Evolutionary conservation across 2,797 vertebrate genomes (phyloP).

Genomic region (Okamejei kenojei): DNA sequence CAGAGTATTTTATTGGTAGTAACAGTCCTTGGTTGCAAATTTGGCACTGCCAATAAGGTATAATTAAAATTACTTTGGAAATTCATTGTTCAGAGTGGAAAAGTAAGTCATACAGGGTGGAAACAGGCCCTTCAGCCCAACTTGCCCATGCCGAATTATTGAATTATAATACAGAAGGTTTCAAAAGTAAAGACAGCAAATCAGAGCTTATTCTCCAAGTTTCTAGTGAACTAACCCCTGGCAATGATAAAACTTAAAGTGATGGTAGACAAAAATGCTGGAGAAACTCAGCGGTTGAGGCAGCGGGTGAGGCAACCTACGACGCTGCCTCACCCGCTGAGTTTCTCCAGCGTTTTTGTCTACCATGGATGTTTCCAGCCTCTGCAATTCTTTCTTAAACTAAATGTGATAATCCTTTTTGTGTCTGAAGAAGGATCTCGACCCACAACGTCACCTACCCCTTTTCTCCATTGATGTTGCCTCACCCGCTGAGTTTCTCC

Average conservation of each 20-base stretch:
- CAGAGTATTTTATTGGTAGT: not conserved
- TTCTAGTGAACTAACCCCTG: conserved; percentile 19
- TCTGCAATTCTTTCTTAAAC: too few species aligned
- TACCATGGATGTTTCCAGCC: too few species aligned
- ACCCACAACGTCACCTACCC: too few species aligned
- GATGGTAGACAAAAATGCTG: not conserved
- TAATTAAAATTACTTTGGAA: not conserved
- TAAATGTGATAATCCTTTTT: too few species aligned
- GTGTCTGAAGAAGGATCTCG: too few species aligned
- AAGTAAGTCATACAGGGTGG: not conserved
- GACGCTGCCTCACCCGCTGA: too few species aligned
- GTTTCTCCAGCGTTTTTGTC: too few species aligned
- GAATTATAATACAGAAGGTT: not conserved
- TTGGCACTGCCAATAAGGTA: not conserved
- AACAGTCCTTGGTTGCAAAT: not conserved
- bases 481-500: too few species aligned
- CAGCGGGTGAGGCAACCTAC: too few species aligned
- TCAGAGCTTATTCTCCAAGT: not conserved
- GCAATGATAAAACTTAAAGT: conserved; percentile 9
- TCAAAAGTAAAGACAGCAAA: not conserved
- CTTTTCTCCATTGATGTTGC: too few species aligned
- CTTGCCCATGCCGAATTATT: not conserved
- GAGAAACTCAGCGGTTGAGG: too few species aligned
- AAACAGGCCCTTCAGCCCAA: too few species aligned
- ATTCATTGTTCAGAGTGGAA: not conserved